Evolutionary conservation across 2,797 vertebrate species (phyloP).

Genomic region (Merluccius polli): DNA sequence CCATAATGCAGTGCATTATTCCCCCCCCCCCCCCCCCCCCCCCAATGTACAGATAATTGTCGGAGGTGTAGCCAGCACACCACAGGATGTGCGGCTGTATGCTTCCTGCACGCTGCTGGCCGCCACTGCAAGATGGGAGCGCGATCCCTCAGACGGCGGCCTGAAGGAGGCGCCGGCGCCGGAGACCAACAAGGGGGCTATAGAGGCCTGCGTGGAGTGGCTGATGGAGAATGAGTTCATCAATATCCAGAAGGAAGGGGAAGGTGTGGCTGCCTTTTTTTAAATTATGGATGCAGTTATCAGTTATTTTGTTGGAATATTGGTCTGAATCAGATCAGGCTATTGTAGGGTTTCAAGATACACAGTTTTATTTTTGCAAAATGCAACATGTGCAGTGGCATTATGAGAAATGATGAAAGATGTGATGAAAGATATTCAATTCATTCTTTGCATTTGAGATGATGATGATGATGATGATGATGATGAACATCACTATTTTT

Average conservation of each 20-base stretch:
- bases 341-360: background rate
- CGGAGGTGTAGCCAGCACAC: conserved; percentile 85
- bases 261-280: conserved; percentile 37
- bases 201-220: conserved; percentile 89
- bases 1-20: background rate
- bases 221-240: conserved; percentile 95
- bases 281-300: background rate
- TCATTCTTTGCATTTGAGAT: background rate
- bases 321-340: background rate
- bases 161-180: conserved; percentile 40
- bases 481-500: background rate
- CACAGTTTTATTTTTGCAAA: background rate
- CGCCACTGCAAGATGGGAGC: conserved; percentile 69
- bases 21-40: background rate
- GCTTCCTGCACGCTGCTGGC: conserved; percentile 90
- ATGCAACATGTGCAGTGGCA: background rate
- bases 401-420: background rate
- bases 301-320: background rate
- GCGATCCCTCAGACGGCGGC: conserved; percentile 9
- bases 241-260: conserved; percentile 71
- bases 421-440: background rate
- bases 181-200: conserved; percentile 66
- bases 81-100: conserved; percentile 84
- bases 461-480: background rate
- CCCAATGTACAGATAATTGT: conserved; percentile 82